These are phyloP conservation scores for Micronycteris hirsuta DNA, from an alignment of 2,113 vertebrate species.

Conservation along the genomic window DNA sequence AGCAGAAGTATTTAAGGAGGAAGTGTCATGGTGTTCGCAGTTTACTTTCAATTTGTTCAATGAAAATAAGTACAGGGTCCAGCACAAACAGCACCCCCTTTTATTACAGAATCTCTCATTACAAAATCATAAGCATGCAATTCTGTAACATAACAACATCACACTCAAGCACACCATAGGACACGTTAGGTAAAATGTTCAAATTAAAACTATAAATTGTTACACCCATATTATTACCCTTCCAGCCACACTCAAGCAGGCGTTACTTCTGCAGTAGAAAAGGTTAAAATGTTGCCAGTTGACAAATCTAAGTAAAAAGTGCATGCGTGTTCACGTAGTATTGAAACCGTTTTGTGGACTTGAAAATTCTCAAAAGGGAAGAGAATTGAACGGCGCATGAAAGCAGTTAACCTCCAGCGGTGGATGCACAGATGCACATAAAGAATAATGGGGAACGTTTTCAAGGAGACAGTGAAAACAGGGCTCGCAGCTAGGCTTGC, in stretches of 20 bases:
- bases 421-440: background rate
- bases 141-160: no score
- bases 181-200: no score
- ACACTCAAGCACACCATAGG: no score
- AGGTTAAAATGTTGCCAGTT: background rate
- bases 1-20: background rate
- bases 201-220: no score
- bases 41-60: background rate
- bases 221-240: no score
- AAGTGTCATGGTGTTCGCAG: background rate
- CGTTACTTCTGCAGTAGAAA: background rate
- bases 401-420: background rate
- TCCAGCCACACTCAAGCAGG: no score
- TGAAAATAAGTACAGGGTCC: background rate
- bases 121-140: no score
- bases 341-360: background rate
- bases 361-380: background rate
- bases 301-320: background rate
- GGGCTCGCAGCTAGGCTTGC: background rate
- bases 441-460: background rate
- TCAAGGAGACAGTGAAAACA: background rate
- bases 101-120: no score
- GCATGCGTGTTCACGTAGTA: background rate
- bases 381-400: background rate
- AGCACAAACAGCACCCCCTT: no score